Evolutionary conservation across 2,888 invertebrate genomes (phyloP).

Genomic region (Gerosis bhagava): DNA sequence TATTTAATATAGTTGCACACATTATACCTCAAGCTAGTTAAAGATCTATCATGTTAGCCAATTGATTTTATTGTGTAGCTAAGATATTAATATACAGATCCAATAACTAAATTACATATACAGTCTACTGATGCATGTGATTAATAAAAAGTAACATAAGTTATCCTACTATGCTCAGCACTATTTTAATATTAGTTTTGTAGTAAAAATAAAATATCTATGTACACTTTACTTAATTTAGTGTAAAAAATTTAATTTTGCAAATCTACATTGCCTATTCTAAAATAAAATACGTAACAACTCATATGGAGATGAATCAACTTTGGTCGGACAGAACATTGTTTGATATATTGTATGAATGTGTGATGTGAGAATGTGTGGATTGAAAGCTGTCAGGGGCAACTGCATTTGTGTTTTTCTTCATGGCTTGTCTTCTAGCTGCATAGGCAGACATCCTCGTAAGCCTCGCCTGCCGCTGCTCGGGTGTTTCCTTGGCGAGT

Average conservation of each 20-base stretch:
- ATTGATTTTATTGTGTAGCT: constrained; percentile 5
- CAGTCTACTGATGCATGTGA: too few species aligned
- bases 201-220: constrained; percentile 14
- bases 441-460: constrained; percentile 72
- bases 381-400: neutral
- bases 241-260: constrained; percentile 34
- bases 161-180: constrained; percentile 1
- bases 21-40: constrained; percentile 6
- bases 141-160: constrained; percentile 11
- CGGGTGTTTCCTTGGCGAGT: constrained; percentile 63
- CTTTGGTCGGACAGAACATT: constrained; percentile 41
- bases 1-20: constrained; percentile 14
- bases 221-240: constrained; percentile 29
- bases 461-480: constrained; percentile 51
- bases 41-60: constrained; percentile 13
- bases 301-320: constrained; percentile 31
- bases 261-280: constrained; percentile 9
- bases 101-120: neutral
- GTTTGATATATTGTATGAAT: too few species aligned
- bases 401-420: constrained; percentile 37
- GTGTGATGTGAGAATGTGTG: constrained; percentile 5
- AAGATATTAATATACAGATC: neutral
- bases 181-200: constrained; percentile 2
- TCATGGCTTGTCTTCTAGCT: constrained; percentile 61
- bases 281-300: too few species aligned